These are phyloP conservation scores for Gastracanthus pulcherrimus DNA, from an alignment of 2,888 invertebrate genomes.

Conservation along the genomic window DNA sequence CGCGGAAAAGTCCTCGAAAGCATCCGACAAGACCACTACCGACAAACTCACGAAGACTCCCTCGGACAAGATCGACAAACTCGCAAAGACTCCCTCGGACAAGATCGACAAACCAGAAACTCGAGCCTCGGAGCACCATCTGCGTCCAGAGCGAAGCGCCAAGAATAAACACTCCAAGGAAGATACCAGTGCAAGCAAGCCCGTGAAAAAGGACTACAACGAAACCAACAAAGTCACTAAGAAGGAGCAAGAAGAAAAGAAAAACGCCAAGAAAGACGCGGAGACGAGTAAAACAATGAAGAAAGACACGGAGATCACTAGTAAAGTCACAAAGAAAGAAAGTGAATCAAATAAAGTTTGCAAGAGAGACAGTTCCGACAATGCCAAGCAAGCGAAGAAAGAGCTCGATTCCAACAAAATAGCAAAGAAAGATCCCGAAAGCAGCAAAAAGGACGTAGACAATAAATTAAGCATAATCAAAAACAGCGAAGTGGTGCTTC, in stretches of 20 bases:
- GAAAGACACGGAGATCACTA: slow-evolving; percentile 45
- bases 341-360: slow-evolving; percentile 12
- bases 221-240: slow-evolving; percentile 38
- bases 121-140: slow-evolving; percentile 31
- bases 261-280: slow-evolving; percentile 62
- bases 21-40: slow-evolving; percentile 38
- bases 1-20: slow-evolving; percentile 64
- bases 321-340: slow-evolving; percentile 55
- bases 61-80: slow-evolving; percentile 54
- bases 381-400: slow-evolving; percentile 29
- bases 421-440: slow-evolving; percentile 37
- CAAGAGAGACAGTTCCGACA: slow-evolving; percentile 28
- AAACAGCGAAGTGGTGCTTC: slow-evolving; percentile 45
- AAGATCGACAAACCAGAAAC: slow-evolving; percentile 56
- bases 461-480: slow-evolving; percentile 47
- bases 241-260: slow-evolving; percentile 22
- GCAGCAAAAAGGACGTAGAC: slow-evolving; percentile 37
- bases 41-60: slow-evolving; percentile 1
- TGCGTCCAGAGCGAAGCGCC: slow-evolving; percentile 26
- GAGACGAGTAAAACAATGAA: slow-evolving; percentile 30
- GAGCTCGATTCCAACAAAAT: slow-evolving; percentile 26
- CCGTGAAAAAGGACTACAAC: slow-evolving; percentile 43
- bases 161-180: slow-evolving; percentile 50
- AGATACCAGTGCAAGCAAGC: slow-evolving; percentile 47
- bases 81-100: slow-evolving; percentile 46